These are phyloP conservation scores for Peromyscus aztecus DNA, from an alignment of 2,797 vertebrate species.

Conservation along the genomic window DNA sequence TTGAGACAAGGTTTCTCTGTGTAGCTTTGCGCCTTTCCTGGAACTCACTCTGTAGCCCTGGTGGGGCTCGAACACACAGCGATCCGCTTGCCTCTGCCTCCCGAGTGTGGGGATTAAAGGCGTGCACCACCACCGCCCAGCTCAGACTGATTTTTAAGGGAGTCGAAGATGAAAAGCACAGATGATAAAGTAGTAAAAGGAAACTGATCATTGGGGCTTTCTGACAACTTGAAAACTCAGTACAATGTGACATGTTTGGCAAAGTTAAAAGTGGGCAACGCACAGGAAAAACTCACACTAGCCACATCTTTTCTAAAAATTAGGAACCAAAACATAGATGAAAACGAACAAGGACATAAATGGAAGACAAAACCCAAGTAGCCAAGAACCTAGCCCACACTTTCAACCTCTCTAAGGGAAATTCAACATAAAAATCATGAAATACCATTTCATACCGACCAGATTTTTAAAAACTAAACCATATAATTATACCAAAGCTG, in stretches of 20 bases:
- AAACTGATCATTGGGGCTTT: constrained; percentile 18
- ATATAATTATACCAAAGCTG: not conserved
- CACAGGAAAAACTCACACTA: not conserved
- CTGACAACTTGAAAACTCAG: not conserved
- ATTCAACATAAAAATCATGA: constrained; percentile 18
- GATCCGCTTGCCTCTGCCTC: too few species aligned
- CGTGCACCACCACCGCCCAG: too few species aligned
- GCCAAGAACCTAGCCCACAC: not conserved
- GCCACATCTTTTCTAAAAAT: constrained; percentile 5
- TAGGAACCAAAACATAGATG: not conserved
- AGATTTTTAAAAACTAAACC: constrained; percentile 28
- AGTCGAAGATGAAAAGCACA: not conserved
- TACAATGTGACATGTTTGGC: not conserved
- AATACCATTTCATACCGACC: not conserved
- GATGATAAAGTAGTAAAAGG: constrained; percentile 35
- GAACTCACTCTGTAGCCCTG: too few species aligned
- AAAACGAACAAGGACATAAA: not conserved
- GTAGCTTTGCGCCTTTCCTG: too few species aligned
- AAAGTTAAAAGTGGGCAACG: constrained; percentile 13
- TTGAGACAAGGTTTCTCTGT: too few species aligned
- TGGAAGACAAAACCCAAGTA: constrained; percentile 49
- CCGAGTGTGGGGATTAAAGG: too few species aligned
- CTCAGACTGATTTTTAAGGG: constrained; percentile 48
- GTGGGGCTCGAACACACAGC: too few species aligned
- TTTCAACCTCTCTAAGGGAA: not conserved